Conservation (phyloP, 2,113 vertebrate species). For the Smithornis capensis region DNA sequence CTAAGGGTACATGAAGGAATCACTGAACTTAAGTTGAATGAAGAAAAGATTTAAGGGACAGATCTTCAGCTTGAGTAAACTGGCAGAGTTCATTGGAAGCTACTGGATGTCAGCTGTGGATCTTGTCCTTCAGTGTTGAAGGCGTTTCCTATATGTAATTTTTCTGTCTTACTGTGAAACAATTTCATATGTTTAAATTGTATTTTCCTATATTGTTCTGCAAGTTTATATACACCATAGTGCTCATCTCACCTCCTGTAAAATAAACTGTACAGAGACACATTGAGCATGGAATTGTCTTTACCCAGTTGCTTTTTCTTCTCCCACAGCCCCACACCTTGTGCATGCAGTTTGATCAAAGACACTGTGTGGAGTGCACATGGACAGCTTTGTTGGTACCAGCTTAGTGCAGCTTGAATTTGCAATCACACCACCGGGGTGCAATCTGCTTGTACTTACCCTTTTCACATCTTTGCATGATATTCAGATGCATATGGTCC, state of each 20-base stretch:
- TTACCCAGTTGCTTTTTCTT: not conserved
- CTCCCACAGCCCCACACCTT: not conserved
- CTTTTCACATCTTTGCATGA: not conserved
- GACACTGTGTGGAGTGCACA: not conserved
- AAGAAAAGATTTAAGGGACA: constrained; percentile 54
- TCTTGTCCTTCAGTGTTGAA: constrained; percentile 66
- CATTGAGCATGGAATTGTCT: constrained; percentile 29
- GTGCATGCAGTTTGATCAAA: not conserved
- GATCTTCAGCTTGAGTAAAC: constrained; percentile 48
- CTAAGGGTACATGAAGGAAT: constrained; percentile 62
- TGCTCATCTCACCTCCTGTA: constrained; percentile 69
- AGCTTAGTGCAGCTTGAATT: not conserved
- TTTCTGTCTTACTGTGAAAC: constrained; percentile 68
- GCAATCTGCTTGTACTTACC: not conserved
- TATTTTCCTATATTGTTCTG: constrained; percentile 55
- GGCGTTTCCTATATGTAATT: constrained; percentile 63
- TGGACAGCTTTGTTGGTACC: not conserved
- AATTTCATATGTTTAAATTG: constrained; percentile 70
- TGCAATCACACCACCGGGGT: not conserved
- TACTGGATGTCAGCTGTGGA: constrained; percentile 49
- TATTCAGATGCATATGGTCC: not conserved
- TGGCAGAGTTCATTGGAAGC: constrained; percentile 40
- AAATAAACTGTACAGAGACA: constrained; percentile 75
- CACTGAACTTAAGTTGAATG: constrained; percentile 63
- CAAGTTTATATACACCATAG: constrained; percentile 64